Base-by-base conservation (phyloP, 2,113 vertebrate genomes). In the Orthonyx spaldingii region DNA sequence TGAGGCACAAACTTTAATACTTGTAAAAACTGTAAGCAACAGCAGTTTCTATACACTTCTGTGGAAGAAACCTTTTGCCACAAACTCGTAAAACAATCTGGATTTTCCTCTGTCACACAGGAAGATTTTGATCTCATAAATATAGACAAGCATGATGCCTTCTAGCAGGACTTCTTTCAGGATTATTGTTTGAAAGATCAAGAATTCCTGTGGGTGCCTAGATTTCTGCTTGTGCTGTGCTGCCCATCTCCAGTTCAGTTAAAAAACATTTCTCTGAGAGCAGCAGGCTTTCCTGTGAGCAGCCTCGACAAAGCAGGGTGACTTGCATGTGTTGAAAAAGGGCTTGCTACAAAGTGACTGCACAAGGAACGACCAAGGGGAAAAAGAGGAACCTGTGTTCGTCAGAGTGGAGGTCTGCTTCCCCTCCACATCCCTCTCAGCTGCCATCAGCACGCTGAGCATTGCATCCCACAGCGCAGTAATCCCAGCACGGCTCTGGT, bases 381-480 rank as follows among this genome's bases (percentile, higher is more conserved):
- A 21, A 79, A 74, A 65, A 69, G 30, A 70, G n/a, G 30, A 50
- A 12, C 19, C 24, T 30, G 30, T 68, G 33, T 85, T 79, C 90
- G 28, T 53, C 44, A 49, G 65, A 19, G 21, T 1, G 3, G 35
- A 74, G n/a, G 7, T 80, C 26, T 77, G 50, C 65, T 79, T 17
- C 42, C 55, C 71, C 49, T 88, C 53, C 46, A 21, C n/a, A 6
- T 69, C 52, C 59, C 39, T 85, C 37, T 13, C 42, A 46, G 61
- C 57, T 84, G 79, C 71, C 35, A 5, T 19, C 33, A 35, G 61
- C 60, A 20, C 1, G 0, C 37, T 9, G 56, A 41, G n/a, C 37
- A 12, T 49, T 0, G 0, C 0, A 0, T 53, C 57, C 53, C 0
- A 0, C 8, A 0, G 49, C 2, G 0, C 41, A 20, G 66, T 26